phyloP scores from a whole-genome alignment of 2,888 invertebrate species.

The Cenopis cana region DNA sequence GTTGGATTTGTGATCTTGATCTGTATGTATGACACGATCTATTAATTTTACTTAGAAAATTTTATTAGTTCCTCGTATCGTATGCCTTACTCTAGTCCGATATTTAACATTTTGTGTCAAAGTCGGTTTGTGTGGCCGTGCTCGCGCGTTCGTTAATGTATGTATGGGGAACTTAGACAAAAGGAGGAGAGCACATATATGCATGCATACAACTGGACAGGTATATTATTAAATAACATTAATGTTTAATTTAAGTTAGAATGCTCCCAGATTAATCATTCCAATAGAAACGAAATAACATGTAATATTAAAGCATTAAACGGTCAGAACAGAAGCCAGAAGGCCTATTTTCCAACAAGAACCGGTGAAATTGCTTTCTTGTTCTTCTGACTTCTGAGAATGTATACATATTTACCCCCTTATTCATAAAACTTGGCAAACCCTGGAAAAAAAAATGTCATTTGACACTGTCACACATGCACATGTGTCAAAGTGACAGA shows the following conservation, averaged over 20 bases:
- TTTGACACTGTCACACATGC: too few species aligned
- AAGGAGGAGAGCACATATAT: too few species aligned
- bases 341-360: background rate
- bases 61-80: background rate
- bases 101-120: background rate
- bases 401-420: too few species aligned
- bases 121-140: background rate
- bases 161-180: too few species aligned
- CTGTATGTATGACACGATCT: background rate
- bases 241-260: background rate
- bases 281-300: constrained; percentile 24
- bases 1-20: background rate
- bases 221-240: background rate
- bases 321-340: too few species aligned
- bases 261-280: constrained; percentile 37
- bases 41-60: background rate
- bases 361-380: background rate
- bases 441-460: too few species aligned
- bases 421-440: too few species aligned
- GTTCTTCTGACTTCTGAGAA: too few species aligned
- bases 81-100: too few species aligned
- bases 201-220: too few species aligned
- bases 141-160: too few species aligned
- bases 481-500: too few species aligned
- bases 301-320: background rate